Percentiles rank a stretch among this genome's conserved stretches.
phyloP scores from a whole-genome alignment of 2,888 invertebrate species.

The Epicampocera succincta region DNA sequence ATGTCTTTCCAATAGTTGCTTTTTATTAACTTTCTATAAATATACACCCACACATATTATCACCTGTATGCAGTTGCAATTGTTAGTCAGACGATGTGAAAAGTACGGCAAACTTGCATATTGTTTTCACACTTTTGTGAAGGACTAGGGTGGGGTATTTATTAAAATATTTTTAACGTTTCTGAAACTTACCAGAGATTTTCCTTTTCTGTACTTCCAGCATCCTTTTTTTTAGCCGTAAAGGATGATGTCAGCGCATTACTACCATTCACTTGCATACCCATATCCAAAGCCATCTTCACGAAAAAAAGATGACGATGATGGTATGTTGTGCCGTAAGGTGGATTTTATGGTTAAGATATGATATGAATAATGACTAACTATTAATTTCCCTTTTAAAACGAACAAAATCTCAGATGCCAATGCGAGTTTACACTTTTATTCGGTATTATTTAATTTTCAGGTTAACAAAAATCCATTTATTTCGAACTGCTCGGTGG shows the following conservation, averaged over 20 bases:
- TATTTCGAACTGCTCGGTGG: constrained; percentile 46
- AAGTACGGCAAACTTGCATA: constrained; percentile 41
- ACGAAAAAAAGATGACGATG: constrained; percentile 55
- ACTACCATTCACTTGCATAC: constrained; percentile 78
- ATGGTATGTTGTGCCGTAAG: constrained; percentile 26
- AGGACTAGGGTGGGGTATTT: no score
- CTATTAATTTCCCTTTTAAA: background rate
- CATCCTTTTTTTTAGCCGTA: constrained; percentile 80
- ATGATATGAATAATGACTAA: no score
- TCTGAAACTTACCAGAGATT: constrained; percentile 78
- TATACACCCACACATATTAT: constrained; percentile 59
- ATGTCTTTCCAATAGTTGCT: background rate
- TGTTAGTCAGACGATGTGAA: constrained; percentile 20
- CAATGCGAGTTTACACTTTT: background rate
- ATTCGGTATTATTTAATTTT: constrained; percentile 9
- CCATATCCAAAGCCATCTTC: constrained; percentile 79
- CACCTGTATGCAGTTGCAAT: constrained; percentile 45
- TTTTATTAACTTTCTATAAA: constrained; percentile 30
- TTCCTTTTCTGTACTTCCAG: constrained; percentile 77
- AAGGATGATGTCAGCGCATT: constrained; percentile 80
- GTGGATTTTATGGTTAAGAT: background rate
- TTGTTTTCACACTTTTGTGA: background rate
- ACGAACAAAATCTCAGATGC: background rate
- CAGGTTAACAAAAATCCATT: constrained; percentile 18
- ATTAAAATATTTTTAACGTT: background rate